Percentiles rank a stretch among this genome's conserved stretches.
These are phyloP conservation scores for Trichopria drosophilae DNA, from an alignment of 2,888 invertebrate species.

Conservation along the genomic window DNA sequence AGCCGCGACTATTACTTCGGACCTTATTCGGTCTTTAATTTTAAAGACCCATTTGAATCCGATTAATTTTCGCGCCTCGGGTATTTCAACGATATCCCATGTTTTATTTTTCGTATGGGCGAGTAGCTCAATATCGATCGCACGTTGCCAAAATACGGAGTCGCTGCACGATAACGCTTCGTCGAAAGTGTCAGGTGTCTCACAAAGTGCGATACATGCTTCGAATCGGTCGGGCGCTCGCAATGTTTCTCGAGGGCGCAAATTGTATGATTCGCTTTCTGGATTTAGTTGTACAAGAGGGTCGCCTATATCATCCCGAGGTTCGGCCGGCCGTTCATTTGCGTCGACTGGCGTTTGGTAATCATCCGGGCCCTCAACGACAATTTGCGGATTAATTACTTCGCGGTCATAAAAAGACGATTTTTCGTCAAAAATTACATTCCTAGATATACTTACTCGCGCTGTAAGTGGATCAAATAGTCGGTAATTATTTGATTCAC, in stretches of 20 bases:
- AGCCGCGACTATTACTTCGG: no score
- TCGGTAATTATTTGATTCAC: constrained; percentile 29
- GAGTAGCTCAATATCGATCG: constrained; percentile 7
- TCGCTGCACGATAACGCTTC: neutral
- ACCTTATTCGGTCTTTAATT: no score
- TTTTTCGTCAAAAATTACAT: constrained; percentile 27
- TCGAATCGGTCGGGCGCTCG: neutral
- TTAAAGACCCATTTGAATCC: constrained; percentile 14
- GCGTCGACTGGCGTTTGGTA: no score
- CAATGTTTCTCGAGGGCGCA: neutral
- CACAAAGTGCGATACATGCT: neutral
- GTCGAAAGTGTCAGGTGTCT: no score
- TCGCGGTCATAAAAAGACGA: no score
- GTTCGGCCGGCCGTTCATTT: no score
- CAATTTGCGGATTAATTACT: no score
- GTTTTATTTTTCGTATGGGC: constrained; percentile 11
- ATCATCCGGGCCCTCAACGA: neutral
- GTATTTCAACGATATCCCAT: constrained; percentile 8
- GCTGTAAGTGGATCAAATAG: constrained; percentile 16
- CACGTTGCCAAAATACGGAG: constrained; percentile 1
- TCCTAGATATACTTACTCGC: constrained; percentile 19
- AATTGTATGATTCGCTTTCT: no score
- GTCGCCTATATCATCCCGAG: no score
- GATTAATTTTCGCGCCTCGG: constrained; percentile 6
- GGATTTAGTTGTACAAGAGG: no score